Percentiles rank a stretch among this genome's conserved stretches.
phyloP scores from a whole-genome alignment of 2,797 vertebrate genomes.

The Neosilurus hyrtlii region DNA sequence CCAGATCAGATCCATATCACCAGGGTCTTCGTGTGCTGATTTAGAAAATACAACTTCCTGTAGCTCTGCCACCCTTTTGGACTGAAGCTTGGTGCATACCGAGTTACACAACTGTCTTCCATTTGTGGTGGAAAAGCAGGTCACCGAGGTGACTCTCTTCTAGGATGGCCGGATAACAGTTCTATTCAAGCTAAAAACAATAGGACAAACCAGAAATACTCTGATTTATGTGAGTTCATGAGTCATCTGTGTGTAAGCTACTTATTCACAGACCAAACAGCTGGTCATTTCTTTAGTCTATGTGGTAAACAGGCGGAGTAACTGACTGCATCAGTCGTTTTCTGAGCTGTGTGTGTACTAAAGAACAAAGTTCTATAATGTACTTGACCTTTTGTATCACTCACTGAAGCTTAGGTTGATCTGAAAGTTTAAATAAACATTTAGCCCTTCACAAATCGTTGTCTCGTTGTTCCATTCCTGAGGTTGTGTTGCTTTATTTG shows the following conservation, averaged over 20 bases:
- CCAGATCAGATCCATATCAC: background rate
- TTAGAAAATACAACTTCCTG: background rate
- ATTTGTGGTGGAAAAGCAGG: background rate
- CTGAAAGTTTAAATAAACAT: slow-evolving; percentile 15
- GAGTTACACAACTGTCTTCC: background rate
- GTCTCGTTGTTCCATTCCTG: background rate
- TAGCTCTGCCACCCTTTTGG: background rate
- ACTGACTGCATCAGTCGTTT: slow-evolving; percentile 41
- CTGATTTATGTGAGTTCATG: background rate
- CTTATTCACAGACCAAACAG: slow-evolving; percentile 19
- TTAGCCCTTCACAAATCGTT: background rate
- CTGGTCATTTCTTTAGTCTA: slow-evolving; percentile 5
- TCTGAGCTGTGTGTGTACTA: background rate
- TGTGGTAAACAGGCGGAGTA: background rate
- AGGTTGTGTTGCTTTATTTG: background rate
- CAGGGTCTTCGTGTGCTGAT: background rate
- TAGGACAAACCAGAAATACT: slow-evolving; percentile 5
- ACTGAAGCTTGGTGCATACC: background rate
- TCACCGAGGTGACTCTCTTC: background rate
- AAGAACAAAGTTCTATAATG: background rate
- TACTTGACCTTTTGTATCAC: background rate
- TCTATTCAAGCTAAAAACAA: slow-evolving; percentile 20
- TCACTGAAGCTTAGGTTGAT: background rate
- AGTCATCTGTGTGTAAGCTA: background rate
- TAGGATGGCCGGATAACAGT: slow-evolving; percentile 16